Percentiles rank a stretch among this genome's conserved stretches.
Evolutionary conservation across 2,888 invertebrate species (phyloP).

Genomic region (Acleris holmiana): DNA sequence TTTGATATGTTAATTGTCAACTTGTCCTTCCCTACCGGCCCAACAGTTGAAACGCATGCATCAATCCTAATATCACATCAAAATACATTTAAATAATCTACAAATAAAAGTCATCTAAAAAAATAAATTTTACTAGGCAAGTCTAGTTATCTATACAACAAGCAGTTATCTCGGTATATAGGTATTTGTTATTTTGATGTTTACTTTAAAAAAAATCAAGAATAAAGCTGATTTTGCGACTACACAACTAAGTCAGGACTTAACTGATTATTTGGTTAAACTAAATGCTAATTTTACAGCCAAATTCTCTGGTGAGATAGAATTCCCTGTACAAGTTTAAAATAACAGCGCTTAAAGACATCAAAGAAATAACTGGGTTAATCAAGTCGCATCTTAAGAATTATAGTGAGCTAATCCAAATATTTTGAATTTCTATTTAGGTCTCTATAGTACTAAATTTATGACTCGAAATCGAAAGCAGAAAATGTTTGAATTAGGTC

Average conservation of each 20-base stretch:
- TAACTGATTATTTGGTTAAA: not conserved
- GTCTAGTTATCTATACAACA: no score
- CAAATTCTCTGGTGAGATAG: not conserved
- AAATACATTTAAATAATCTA: constrained; percentile 17
- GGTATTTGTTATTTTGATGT: no score
- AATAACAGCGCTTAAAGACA: no score
- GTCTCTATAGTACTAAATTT: no score
- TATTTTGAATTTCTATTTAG: no score
- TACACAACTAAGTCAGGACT: not conserved
- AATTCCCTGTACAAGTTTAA: not conserved
- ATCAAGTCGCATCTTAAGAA: no score
- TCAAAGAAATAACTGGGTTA: no score
- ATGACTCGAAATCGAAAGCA: no score
- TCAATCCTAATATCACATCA: constrained; percentile 28
- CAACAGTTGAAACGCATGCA: not conserved
- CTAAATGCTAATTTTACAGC: not conserved
- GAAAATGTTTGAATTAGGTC: no score
- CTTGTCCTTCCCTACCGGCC: not conserved
- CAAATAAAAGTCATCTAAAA: constrained; percentile 16
- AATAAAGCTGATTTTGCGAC: not conserved
- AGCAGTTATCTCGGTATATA: no score
- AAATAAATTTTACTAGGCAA: not conserved
- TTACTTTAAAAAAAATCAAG: no score
- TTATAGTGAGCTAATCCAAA: no score
- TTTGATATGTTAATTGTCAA: not conserved